A percentile compares a stretch with the other conserved stretches of the same genome.
phyloP scores from a whole-genome alignment of 2,797 vertebrate species.

The Labeo calbasu region DNA sequence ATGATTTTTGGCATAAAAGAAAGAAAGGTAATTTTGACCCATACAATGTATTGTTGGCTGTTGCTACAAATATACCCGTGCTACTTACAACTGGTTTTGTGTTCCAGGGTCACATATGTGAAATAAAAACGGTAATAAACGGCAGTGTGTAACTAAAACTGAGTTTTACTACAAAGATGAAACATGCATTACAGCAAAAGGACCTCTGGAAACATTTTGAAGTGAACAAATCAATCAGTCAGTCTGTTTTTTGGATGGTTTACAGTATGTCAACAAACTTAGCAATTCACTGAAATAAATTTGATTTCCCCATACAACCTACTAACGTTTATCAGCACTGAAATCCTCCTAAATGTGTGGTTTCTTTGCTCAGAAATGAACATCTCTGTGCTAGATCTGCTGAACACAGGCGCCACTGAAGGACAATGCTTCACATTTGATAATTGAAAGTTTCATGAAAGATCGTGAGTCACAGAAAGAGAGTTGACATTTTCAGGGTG shows the following conservation, averaged over 20 bases:
- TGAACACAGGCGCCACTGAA: neutral
- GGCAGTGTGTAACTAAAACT: neutral
- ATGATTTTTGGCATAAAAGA: too few species aligned
- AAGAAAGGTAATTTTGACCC: too few species aligned
- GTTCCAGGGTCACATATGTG: too few species aligned
- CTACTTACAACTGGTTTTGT: too few species aligned
- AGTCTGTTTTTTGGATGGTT: neutral
- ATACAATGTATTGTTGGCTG: too few species aligned
- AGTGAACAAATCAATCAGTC: neutral
- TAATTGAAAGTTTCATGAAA: slow-evolving; percentile 25
- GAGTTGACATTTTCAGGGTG: slow-evolving; percentile 17
- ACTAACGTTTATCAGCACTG: neutral
- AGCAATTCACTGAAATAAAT: neutral
- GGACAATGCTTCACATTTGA: slow-evolving; percentile 6
- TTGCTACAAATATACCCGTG: too few species aligned
- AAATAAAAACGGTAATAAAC: neutral
- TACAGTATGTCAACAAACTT: neutral
- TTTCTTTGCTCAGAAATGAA: neutral
- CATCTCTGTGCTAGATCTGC: neutral
- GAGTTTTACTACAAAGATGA: neutral
- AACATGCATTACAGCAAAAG: neutral
- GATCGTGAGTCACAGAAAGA: slow-evolving; percentile 17
- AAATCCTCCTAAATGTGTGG: neutral
- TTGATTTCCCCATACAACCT: neutral
- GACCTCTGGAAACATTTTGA: neutral